These are phyloP conservation scores for Augiades crinisus DNA, from an alignment of 2,888 invertebrate genomes.

Conservation along the genomic window DNA sequence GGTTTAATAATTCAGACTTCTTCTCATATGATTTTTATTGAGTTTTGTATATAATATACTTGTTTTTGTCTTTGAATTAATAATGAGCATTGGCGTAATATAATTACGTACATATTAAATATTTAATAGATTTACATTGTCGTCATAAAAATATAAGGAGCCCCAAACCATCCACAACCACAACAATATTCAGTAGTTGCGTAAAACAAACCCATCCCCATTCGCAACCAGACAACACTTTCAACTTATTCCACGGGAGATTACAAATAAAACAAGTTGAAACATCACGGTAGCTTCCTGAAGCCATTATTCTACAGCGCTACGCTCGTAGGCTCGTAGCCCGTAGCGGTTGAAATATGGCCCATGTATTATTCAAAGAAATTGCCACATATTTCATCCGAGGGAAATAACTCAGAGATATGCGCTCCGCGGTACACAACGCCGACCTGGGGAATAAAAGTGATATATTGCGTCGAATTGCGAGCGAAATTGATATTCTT, in stretches of 20 bases:
- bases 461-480: conserved; percentile 28
- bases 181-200: no score
- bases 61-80: no score
- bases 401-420: conserved; percentile 77
- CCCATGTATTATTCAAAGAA: conserved; percentile 83
- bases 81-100: no score
- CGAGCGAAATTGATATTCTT: conserved; percentile 26
- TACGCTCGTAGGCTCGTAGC: conserved; percentile 46
- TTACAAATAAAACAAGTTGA: conserved; percentile 46
- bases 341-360: conserved; percentile 73
- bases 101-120: no score
- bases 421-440: conserved; percentile 48
- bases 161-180: no score
- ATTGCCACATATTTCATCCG: conserved; percentile 83
- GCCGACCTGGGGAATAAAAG: conserved; percentile 37
- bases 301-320: conserved; percentile 41
- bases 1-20: no score
- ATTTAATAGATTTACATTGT: no score
- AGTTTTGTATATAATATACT: no score
- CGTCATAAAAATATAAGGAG: no score
- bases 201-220: conserved; percentile 19
- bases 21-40: no score
- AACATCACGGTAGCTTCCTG: conserved; percentile 49
- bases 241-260: conserved; percentile 31
- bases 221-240: conserved; percentile 13